Evolutionary conservation across 92 coral and sea anemone species (phyloP), one percentile per base, ranked within the genome.

Genomic region (Anthopleura xanthogrammica): DNA sequence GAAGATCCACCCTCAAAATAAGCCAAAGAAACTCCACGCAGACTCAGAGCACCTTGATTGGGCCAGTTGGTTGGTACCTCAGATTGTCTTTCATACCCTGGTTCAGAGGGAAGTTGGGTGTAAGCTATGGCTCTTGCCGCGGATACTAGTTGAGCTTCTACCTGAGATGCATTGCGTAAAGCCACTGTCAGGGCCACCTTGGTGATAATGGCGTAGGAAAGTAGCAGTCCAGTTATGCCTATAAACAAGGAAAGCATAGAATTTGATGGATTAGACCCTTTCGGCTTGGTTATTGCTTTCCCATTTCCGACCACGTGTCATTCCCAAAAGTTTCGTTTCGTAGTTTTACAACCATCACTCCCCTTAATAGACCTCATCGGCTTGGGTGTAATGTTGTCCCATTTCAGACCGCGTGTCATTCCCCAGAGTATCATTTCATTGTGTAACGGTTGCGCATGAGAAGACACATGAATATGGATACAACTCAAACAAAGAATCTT

Each of bases 11-110:
- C 80, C 20, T 83, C 72, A 17, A 52, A 41, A 75, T 83, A 83
- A 20, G 20, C 57, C 71, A 82, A 39, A 43, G 85, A 81, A 50
- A 81, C 20, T 12, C 62, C 85, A 23, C 75, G 55, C 8, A 81
- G 19, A 41, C 20, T 68, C 54, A 81, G 62, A 41, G 85, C 85
- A 19, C 85, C 85, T 66, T 70, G 19, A 22, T 66, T 70, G 36
- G 85, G 85, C 85, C 85, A 81, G 77, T 70, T 56, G 11, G 13
- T 20, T 52, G 52, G 16, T n/a, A 36, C 20, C 29, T 76, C 43
- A 46, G 79, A 1, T 43, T 36, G 46, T 76, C 79, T 76, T 12
- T 52, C 52, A 46, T 76, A 76, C 12, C 79, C 79, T 39, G 80
- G 80, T 76, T 76, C 80, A 40, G 52, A 41, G 48, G 80, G 52